A percentile compares a stretch with the other conserved stretches of the same genome.
Evolutionary conservation across 2,113 vertebrate genomes (phyloP).

Genomic region (Saccopteryx leptura): DNA sequence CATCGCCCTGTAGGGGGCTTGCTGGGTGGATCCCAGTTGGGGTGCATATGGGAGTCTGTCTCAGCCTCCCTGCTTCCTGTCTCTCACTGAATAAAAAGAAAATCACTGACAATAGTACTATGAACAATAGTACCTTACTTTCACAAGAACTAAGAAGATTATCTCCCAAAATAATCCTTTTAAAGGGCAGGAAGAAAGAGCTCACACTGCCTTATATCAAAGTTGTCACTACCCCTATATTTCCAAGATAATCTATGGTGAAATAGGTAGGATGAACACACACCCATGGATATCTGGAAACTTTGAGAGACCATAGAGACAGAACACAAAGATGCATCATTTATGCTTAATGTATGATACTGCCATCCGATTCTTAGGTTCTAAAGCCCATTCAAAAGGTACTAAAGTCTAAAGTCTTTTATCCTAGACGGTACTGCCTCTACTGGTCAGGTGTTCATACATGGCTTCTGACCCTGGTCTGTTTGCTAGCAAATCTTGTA

Average conservation of each 20-base stretch:
- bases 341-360: neutral
- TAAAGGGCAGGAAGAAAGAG: neutral
- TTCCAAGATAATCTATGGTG: neutral
- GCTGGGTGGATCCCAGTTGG: too few species aligned
- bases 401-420: neutral
- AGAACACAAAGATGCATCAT: neutral
- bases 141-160: neutral
- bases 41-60: too few species aligned
- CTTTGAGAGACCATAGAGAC: neutral
- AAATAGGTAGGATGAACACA: neutral
- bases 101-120: too few species aligned
- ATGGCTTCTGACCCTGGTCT: neutral
- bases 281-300: neutral
- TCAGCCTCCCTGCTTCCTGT: too few species aligned
- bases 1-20: too few species aligned
- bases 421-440: neutral
- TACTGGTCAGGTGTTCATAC: neutral
- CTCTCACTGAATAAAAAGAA: too few species aligned
- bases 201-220: neutral
- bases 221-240: neutral
- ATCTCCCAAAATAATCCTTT: neutral
- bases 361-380: neutral
- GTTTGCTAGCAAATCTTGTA: neutral
- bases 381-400: neutral
- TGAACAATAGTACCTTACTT: neutral